Conservation (phyloP, 1,140 invertebrate species). For the Zaprionus tsacasi region DNA sequence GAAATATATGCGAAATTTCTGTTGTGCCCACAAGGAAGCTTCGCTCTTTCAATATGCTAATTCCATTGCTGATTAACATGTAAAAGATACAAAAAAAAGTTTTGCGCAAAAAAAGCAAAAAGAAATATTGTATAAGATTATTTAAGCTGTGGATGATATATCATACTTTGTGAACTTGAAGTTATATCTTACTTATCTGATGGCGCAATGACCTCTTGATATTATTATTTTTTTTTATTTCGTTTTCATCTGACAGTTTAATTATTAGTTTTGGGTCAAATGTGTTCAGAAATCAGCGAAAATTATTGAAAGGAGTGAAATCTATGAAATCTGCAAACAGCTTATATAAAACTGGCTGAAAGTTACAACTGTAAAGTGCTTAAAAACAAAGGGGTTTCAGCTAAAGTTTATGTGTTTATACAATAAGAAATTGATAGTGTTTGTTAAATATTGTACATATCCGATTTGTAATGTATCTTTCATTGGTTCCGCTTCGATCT, state of each 20-base stretch:
- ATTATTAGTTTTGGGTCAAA: constrained; percentile 56
- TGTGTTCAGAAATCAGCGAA: background rate
- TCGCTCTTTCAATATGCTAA: constrained; percentile 50
- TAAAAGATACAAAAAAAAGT: constrained; percentile 16
- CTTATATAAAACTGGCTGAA: constrained; percentile 3
- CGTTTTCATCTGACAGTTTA: constrained; percentile 38
- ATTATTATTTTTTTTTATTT: constrained; percentile 26
- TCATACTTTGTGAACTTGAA: constrained; percentile 32
- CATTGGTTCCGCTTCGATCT: background rate
- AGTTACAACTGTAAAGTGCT: background rate
- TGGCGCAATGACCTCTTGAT: constrained; percentile 67
- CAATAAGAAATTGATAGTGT: background rate
- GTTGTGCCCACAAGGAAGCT: constrained; percentile 46
- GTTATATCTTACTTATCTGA: constrained; percentile 34
- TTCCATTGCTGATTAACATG: constrained; percentile 39
- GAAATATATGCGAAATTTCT: constrained; percentile 27
- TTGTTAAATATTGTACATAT: background rate
- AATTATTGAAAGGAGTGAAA: background rate
- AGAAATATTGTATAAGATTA: constrained; percentile 7
- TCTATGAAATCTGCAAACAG: background rate
- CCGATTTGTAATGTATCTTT: constrained; percentile 1
- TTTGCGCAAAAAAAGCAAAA: background rate
- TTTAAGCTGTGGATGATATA: constrained; percentile 30
- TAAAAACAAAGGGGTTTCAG: background rate
- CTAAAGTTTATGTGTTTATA: too few species aligned